Evolutionary conservation across 2,113 vertebrate genomes (phyloP).

Genomic region (Terrapene triunguis): DNA sequence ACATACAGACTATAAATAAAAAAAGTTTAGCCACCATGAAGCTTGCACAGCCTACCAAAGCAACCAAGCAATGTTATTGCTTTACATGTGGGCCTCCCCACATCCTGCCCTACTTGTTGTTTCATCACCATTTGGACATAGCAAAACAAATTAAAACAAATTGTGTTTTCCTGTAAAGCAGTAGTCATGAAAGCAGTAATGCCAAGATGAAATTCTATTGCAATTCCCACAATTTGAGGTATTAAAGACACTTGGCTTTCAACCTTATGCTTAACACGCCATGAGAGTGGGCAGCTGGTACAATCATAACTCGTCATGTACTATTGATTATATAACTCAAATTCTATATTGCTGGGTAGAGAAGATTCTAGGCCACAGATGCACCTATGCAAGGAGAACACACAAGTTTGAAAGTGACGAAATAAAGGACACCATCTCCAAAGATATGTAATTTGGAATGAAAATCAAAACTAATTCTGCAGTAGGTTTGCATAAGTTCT

Average conservation of each 20-base stretch:
- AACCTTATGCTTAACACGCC: not conserved
- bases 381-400: slow-evolving; percentile 10
- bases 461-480: not conserved
- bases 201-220: not conserved
- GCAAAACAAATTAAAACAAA: not conserved
- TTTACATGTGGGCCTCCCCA: not conserved
- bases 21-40: not conserved
- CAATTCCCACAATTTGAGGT: not conserved
- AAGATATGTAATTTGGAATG: too few relatives aligned
- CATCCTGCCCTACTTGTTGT: not conserved
- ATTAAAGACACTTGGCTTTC: not conserved
- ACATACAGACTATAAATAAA: not conserved
- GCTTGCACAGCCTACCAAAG: not conserved
- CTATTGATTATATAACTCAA: not conserved
- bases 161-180: not conserved
- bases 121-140: not conserved
- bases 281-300: not conserved
- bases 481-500: not conserved
- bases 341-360: not conserved
- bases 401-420: not conserved
- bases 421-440: not conserved
- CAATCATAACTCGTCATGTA: not conserved
- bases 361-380: too few relatives aligned
- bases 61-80: not conserved
- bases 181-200: not conserved